Conservation (phyloP, 2,113 vertebrate genomes). For the Notechis scutatus region DNA sequence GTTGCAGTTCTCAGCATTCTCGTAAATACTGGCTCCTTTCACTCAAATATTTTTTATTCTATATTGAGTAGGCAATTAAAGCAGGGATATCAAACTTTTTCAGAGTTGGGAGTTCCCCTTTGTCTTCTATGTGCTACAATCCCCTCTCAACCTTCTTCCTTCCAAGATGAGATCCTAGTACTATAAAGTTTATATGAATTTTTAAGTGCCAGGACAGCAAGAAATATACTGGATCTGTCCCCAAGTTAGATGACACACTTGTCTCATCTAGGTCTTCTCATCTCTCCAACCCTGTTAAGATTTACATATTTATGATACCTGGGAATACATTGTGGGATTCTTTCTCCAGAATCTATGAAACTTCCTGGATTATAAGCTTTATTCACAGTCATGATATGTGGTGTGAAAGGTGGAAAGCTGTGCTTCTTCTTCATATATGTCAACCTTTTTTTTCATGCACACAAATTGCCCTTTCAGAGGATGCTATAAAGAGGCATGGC, state of each 20-base stretch:
- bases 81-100: background rate
- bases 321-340: background rate
- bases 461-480: background rate
- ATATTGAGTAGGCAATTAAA: background rate
- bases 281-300: background rate
- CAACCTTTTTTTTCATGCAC: background rate
- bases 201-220: background rate
- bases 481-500: background rate
- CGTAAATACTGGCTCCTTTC: background rate
- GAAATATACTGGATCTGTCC: background rate
- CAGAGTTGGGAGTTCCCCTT: background rate
- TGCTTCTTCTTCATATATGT: background rate
- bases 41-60: background rate
- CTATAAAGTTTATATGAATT: background rate
- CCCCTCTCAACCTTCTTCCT: background rate
- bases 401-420: background rate
- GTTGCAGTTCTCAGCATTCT: background rate
- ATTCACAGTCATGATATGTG: background rate
- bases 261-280: background rate
- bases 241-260: background rate
- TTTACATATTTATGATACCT: background rate
- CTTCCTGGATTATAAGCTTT: background rate
- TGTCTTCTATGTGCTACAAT: background rate
- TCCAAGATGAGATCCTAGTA: background rate
- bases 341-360: background rate